A percentile compares a stretch with the other conserved stretches of the same genome.
Evolutionary conservation across 2,888 invertebrate genomes (phyloP).

Genomic region (Spodoptera littoralis): DNA sequence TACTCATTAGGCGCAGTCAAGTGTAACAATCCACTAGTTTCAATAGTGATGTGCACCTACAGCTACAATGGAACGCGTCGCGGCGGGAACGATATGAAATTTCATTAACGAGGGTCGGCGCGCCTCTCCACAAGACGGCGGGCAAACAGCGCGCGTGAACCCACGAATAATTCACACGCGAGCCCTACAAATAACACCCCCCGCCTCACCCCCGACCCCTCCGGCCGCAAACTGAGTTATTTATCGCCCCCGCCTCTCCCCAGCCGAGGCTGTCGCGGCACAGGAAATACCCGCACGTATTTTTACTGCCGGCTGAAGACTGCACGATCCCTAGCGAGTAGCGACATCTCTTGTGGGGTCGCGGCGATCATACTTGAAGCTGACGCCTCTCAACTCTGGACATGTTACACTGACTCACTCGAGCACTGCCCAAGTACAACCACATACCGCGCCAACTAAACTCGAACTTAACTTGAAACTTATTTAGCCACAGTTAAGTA

Average conservation of each 20-base stretch:
- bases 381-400: slow-evolving; percentile 22
- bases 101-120: slow-evolving; percentile 86
- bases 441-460: no score
- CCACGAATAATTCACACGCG: slow-evolving; percentile 89
- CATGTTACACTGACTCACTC: slow-evolving; percentile 36
- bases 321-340: slow-evolving; percentile 64
- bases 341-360: slow-evolving; percentile 80
- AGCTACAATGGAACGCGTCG: slow-evolving; percentile 76
- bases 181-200: slow-evolving; percentile 87
- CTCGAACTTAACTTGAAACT: slow-evolving; percentile 5
- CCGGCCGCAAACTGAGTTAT: slow-evolving; percentile 86
- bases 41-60: slow-evolving; percentile 75
- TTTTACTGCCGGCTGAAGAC: slow-evolving; percentile 82
- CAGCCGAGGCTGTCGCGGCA: slow-evolving; percentile 71
- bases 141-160: slow-evolving; percentile 87
- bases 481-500: slow-evolving; percentile 6
- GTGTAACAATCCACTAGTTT: slow-evolving; percentile 79
- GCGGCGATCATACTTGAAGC: slow-evolving; percentile 46
- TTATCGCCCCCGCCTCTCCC: slow-evolving; percentile 81
- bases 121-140: slow-evolving; percentile 80
- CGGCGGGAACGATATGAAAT: slow-evolving; percentile 83
- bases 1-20: slow-evolving; percentile 68
- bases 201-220: slow-evolving; percentile 61
- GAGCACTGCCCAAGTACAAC: not conserved
- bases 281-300: slow-evolving; percentile 87